Evolutionary conservation across 2,797 vertebrate species (phyloP), one percentile per base, ranked within the genome.

Genomic region (Botia kubotai): DNA sequence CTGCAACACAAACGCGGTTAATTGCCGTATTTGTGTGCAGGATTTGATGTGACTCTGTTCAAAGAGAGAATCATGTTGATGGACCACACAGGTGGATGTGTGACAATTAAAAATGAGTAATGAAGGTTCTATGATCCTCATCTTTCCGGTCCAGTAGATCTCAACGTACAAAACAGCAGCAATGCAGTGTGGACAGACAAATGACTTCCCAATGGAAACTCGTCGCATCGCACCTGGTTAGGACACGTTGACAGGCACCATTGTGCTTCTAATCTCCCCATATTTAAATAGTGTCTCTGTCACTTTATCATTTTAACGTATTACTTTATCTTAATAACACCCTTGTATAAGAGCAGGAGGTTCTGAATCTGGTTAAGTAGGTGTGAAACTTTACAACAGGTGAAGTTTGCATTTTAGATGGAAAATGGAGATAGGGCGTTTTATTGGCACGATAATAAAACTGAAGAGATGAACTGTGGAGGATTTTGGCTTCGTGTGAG

Each of bases 331-430:
- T 72, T 26, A 71, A 79, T 72, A 66, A 58, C 62, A 67, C 36
- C 60, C 71, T 57, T 72, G 48, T 63, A 67, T 0, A 2, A 55
- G 48, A 63, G 60, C 29, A n/a, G 39, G 23, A 67, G 50, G 73
- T 11, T 48, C 23, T 74, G 33, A 52, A 58, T 72, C 69, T 26
- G 10, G 29, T 79, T 43, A 71, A 53, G 68, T 65, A 55, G 39
- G 77, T 65, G 69, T 23, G 21, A 68, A 68, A 48, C 33, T 74
- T 58, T 74, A 74, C 71, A 80, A 80, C 58, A 68, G 70, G 50
- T 33, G 48, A 80, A 74, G 50, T 80, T 80, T 74, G 79, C 71
- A 80, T 74, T 80, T 58, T 12, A 57, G 79, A 80, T 80, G 23
- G 17, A 68, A 80, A 80, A 66, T 43, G 2, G 58, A 66, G 70